Conservation (phyloP, 2,113 vertebrate genomes). For the Phylloscopus trochiloides region DNA sequence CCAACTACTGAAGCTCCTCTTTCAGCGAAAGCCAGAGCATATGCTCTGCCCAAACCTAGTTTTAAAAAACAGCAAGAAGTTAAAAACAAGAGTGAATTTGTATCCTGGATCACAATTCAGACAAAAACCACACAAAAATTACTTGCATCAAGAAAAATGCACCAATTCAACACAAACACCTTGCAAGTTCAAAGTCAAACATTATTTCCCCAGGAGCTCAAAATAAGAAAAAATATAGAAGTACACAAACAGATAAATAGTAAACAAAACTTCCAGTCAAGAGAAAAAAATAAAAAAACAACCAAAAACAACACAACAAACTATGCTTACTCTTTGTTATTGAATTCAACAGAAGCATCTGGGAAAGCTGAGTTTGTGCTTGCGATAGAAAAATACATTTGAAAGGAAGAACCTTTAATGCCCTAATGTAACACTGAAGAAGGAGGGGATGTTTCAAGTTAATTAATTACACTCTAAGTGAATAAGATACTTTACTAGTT, state of each 20-base stretch:
- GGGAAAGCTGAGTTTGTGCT: not conserved
- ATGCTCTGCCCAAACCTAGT: slow-evolving; percentile 89
- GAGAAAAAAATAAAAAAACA: not conserved
- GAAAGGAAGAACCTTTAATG: not conserved
- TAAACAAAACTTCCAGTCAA: not conserved
- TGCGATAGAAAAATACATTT: not conserved
- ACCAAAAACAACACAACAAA: too few relatives aligned
- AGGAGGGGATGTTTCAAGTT: slow-evolving; percentile 4
- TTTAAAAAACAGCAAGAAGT: not conserved
- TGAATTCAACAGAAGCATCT: not conserved
- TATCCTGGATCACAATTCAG: not conserved
- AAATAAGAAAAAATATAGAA: not conserved
- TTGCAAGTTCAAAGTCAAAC: not conserved
- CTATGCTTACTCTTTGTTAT: not conserved
- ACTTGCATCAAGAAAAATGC: not conserved
- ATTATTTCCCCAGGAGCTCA: not conserved
- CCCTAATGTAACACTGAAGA: not conserved
- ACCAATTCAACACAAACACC: not conserved
- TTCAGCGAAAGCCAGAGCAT: slow-evolving; percentile 93
- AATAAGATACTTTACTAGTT: not conserved
- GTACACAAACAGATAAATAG: not conserved
- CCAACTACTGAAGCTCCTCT: slow-evolving; percentile 94
- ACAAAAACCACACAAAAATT: not conserved
- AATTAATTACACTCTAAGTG: slow-evolving; percentile 32
- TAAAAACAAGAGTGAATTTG: not conserved